These are phyloP conservation scores for Drosophila stalkeri DNA, from an alignment of 2,888 invertebrate species.

Conservation along the genomic window DNA sequence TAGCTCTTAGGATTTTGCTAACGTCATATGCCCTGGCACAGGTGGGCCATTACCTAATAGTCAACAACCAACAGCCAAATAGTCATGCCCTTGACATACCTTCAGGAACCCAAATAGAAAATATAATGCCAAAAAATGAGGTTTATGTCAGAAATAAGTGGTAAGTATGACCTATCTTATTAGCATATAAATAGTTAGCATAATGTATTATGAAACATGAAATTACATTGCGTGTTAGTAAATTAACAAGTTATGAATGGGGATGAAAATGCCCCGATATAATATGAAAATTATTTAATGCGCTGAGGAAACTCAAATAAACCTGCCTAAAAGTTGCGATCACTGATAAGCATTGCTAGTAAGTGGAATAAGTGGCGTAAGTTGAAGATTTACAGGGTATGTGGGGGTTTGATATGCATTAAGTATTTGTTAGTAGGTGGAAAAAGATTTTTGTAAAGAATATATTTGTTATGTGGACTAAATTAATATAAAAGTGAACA, in stretches of 20 bases:
- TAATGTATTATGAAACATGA: conserved; percentile 55
- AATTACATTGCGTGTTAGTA: conserved; percentile 70
- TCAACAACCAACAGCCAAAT: conserved; percentile 11
- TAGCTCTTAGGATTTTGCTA: conserved; percentile 42
- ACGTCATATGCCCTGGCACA: conserved; percentile 23
- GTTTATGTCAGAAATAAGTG: conserved; percentile 31
- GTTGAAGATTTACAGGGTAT: not conserved
- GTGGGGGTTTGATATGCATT: not conserved
- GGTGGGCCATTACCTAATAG: conserved; percentile 22
- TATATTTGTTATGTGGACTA: not conserved
- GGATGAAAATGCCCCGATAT: conserved; percentile 14
- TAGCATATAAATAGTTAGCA: conserved; percentile 65
- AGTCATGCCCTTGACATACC: conserved; percentile 50
- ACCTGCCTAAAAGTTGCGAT: not conserved
- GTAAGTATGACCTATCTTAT: conserved; percentile 37
- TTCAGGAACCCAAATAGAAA: not conserved
- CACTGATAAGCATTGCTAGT: not conserved
- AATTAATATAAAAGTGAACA: not conserved
- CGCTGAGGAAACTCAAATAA: conserved; percentile 9
- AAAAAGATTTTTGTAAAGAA: not conserved
- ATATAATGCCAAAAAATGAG: not conserved
- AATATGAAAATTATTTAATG: conserved; percentile 41
- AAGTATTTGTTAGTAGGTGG: not conserved
- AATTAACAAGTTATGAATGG: conserved; percentile 54
- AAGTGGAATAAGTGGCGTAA: conserved; percentile 1